Conservation (phyloP, 2,888 invertebrate genomes). For the Lochmaea crataegi region DNA sequence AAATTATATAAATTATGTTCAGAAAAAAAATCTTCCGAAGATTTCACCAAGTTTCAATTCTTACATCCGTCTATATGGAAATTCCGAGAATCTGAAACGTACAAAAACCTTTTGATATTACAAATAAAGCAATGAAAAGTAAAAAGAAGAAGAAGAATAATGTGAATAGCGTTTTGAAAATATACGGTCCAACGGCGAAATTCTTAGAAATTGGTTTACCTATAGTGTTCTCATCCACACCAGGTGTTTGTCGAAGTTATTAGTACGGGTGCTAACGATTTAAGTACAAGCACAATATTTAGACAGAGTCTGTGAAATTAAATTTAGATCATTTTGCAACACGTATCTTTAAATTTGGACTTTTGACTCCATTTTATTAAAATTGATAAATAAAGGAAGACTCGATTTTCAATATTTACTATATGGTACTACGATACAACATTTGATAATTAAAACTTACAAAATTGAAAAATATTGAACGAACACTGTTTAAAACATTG, state of each 20-base stretch:
- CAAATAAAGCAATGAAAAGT: slow-evolving; percentile 13
- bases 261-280: slow-evolving; percentile 1
- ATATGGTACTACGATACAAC: too few relatives aligned
- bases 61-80: slow-evolving; percentile 2
- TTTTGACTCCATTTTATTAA: background rate
- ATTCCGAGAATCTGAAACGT: slow-evolving; percentile 2
- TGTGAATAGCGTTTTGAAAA: slow-evolving; percentile 26
- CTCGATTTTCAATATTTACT: too few relatives aligned
- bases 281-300: background rate
- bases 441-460: too few relatives aligned
- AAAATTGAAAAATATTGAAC: too few relatives aligned
- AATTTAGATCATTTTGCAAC: background rate
- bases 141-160: background rate
- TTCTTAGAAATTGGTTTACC: slow-evolving; percentile 40
- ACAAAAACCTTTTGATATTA: slow-evolving; percentile 12
- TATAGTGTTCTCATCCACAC: slow-evolving; percentile 37
- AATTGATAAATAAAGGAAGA: background rate
- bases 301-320: background rate
- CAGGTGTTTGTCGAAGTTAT: slow-evolving; percentile 36
- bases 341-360: background rate
- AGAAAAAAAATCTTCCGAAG: background rate
- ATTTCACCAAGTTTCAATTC: background rate
- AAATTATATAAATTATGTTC: background rate
- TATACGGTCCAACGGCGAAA: slow-evolving; percentile 29
- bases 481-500: too few relatives aligned